A percentile compares a stretch with the other conserved stretches of the same genome.
Conservation (phyloP, 2,888 invertebrate species). For the Volucella zonaria region DNA sequence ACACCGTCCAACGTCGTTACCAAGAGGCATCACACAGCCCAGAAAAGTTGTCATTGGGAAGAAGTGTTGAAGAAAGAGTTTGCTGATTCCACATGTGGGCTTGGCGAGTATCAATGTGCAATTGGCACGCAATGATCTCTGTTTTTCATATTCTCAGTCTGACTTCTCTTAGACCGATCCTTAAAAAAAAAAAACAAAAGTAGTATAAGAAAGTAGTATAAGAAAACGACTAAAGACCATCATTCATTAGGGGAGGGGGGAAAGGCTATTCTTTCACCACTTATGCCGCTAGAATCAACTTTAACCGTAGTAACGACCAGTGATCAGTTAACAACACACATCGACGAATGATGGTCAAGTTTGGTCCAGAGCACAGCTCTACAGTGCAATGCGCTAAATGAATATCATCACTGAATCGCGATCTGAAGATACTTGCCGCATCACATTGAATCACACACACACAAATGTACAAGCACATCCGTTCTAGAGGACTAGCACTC, state of each 20-base stretch:
- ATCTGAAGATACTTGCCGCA: conserved; percentile 67
- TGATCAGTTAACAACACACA: conserved; percentile 70
- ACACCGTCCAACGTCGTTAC: conserved; percentile 3
- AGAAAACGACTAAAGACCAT: conserved; percentile 50
- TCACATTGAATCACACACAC: conserved; percentile 19
- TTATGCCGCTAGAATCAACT: conserved; percentile 60
- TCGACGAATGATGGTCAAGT: conserved; percentile 65
- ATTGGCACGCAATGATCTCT: conserved; percentile 65
- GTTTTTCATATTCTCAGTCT: conserved; percentile 39
- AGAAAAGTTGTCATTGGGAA: conserved; percentile 51
- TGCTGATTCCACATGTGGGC: conserved; percentile 46
- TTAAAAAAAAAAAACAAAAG: not conserved
- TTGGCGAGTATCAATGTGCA: conserved; percentile 57
- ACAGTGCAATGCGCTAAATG: conserved; percentile 60
- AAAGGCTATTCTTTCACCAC: conserved; percentile 64
- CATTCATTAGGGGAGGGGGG: conserved; percentile 66
- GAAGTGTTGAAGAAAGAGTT: conserved; percentile 9
- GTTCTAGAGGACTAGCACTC: conserved; percentile 31
- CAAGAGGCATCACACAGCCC: not conserved
- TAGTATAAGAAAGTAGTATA: not conserved
- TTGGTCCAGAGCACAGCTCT: conserved; percentile 7
- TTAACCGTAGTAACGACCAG: conserved; percentile 35
- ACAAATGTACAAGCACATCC: conserved; percentile 6
- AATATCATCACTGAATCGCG: conserved; percentile 72
- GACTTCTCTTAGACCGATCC: conserved; percentile 47